Evolutionary conservation across 2,113 vertebrate genomes (phyloP).

Genomic region (Pyxicephalus adspersus): DNA sequence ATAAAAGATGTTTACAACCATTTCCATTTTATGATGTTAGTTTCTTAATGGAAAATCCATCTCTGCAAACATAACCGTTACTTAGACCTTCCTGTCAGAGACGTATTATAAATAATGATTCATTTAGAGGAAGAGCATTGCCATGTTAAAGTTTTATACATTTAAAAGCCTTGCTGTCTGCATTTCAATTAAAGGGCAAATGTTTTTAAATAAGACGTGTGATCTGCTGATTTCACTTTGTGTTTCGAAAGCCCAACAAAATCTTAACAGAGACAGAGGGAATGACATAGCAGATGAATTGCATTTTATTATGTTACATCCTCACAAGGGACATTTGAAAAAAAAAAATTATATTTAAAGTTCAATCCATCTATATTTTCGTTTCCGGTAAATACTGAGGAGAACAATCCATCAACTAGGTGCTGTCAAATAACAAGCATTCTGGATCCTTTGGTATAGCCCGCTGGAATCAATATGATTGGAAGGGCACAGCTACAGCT

Average conservation of each 20-base stretch:
- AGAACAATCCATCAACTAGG: no score
- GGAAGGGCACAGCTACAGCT: no score
- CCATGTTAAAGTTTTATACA: constrained; percentile 21
- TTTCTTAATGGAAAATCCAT: constrained; percentile 16
- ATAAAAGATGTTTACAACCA: not conserved
- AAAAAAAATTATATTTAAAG: no score
- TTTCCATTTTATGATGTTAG: not conserved
- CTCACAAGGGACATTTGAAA: not conserved
- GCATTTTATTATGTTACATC: not conserved
- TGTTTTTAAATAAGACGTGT: constrained; percentile 15
- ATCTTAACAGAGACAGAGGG: not conserved
- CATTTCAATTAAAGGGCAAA: constrained; percentile 20
- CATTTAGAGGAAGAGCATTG: constrained; percentile 26
- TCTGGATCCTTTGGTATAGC: no score
- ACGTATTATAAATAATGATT: constrained; percentile 35
- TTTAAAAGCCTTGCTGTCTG: constrained; percentile 17
- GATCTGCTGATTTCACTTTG: not conserved
- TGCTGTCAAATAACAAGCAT: no score
- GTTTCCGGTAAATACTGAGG: no score
- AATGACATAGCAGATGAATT: constrained; percentile 35
- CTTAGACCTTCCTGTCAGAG: constrained; percentile 4
- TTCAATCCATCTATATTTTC: no score
- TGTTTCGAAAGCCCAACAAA: not conserved
- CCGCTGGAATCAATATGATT: no score
- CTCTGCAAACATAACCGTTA: constrained; percentile 6